Percentiles rank a stretch among this genome's conserved stretches.
Conservation (phyloP, 1,140 invertebrate genomes). For the Drosophila punjabiensis region DNA sequence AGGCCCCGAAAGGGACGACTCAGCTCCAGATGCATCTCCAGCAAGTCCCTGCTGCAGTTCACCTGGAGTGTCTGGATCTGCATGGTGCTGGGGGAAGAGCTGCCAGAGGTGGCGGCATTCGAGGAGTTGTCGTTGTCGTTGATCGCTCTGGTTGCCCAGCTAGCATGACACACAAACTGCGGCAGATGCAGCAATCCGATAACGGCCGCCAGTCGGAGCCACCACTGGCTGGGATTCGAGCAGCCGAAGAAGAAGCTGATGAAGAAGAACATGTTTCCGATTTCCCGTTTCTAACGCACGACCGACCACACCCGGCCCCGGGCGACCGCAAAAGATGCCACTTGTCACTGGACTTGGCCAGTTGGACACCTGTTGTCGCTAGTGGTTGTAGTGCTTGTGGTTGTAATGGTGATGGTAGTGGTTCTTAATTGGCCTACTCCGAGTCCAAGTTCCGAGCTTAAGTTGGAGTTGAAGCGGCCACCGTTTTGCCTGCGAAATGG, state of each 20-base stretch:
- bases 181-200: slow-evolving; percentile 67
- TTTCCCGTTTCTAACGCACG: slow-evolving; percentile 65
- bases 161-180: slow-evolving; percentile 76
- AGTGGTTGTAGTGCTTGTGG: neutral
- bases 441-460: slow-evolving; percentile 31
- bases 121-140: slow-evolving; percentile 1
- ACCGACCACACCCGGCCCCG: slow-evolving; percentile 31
- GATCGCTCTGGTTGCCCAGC: slow-evolving; percentile 76
- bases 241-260: slow-evolving; percentile 46
- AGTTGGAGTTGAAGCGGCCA: neutral
- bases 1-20: slow-evolving; percentile 89
- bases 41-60: slow-evolving; percentile 87
- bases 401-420: slow-evolving; percentile 27
- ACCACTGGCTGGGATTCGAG: neutral
- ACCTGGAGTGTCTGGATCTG: slow-evolving; percentile 64
- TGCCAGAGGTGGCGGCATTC: neutral
- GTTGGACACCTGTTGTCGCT: slow-evolving; percentile 34
- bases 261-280: slow-evolving; percentile 82
- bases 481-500: slow-evolving; percentile 38
- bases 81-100: slow-evolving; percentile 23
- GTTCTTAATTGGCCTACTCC: slow-evolving; percentile 68
- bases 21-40: slow-evolving; percentile 87
- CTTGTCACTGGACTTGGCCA: slow-evolving; percentile 29
- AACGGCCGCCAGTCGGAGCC: slow-evolving; percentile 41
- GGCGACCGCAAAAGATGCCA: slow-evolving; percentile 74